phyloP scores from a whole-genome alignment of 2,888 invertebrate genomes.

The Timema cristinae region DNA sequence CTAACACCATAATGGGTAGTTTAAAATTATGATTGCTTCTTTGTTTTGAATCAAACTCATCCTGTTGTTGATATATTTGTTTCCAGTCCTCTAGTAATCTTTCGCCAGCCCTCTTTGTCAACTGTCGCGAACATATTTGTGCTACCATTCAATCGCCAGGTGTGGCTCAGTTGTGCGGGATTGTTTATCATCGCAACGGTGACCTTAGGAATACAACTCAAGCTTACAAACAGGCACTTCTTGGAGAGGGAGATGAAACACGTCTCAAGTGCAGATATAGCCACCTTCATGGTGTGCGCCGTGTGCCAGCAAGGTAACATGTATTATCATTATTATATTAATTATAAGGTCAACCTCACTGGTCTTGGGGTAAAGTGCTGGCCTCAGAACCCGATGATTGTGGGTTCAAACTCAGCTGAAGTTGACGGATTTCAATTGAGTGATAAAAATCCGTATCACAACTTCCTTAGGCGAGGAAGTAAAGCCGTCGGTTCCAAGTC shows the following conservation, averaged over 20 bases:
- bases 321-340: too few relatives aligned
- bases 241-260: conserved; percentile 13
- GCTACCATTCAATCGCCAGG: conserved; percentile 23
- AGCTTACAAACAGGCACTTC: neutral
- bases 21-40: too few relatives aligned
- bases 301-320: conserved; percentile 30
- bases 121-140: conserved; percentile 54
- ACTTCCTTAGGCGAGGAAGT: too few relatives aligned
- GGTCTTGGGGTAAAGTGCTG: too few relatives aligned
- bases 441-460: too few relatives aligned
- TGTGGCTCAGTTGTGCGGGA: conserved; percentile 24
- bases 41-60: too few relatives aligned
- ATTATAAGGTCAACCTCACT: neutral
- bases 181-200: conserved; percentile 21
- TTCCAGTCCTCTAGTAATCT: conserved; percentile 48
- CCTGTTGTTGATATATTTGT: too few relatives aligned
- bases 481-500: too few relatives aligned
- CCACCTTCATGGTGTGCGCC: conserved; percentile 25
- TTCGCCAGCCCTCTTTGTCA: conserved; percentile 66
- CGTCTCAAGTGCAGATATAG: conserved; percentile 21
- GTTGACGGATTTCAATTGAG: too few relatives aligned
- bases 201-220: conserved; percentile 15
- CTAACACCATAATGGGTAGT: too few relatives aligned
- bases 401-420: too few relatives aligned
- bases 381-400: too few relatives aligned